Evolutionary conservation across 2,888 invertebrate species (phyloP).

Genomic region (Diaphora mendica): DNA sequence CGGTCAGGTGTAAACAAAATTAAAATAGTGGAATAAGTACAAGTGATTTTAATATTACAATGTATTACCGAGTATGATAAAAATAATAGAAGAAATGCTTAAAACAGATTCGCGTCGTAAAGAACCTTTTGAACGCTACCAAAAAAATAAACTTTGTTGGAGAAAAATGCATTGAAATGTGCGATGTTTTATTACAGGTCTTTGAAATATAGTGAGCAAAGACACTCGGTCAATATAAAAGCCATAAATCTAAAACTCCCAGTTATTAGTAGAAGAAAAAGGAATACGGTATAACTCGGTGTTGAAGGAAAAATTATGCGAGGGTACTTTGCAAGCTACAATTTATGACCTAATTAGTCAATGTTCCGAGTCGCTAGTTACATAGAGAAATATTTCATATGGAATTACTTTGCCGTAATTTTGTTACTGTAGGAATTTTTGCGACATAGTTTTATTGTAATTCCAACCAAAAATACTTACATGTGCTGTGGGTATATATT

Average conservation of each 20-base stretch:
- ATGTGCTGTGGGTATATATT: background rate
- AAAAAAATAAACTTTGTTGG: too few relatives aligned
- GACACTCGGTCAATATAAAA: background rate
- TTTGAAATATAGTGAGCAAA: background rate
- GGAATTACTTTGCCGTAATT: conserved; percentile 14
- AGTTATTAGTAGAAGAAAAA: conserved; percentile 32
- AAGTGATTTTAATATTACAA: too few relatives aligned
- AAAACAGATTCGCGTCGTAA: too few relatives aligned
- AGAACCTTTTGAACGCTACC: too few relatives aligned
- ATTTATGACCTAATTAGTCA: conserved; percentile 51
- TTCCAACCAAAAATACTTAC: background rate
- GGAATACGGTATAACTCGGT: conserved; percentile 21
- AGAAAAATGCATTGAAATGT: too few relatives aligned
- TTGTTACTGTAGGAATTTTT: conserved; percentile 5
- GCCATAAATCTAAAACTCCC: conserved; percentile 1
- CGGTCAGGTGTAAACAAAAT: too few relatives aligned
- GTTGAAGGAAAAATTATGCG: conserved; percentile 37
- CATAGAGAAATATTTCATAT: conserved; percentile 31
- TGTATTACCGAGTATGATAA: too few relatives aligned
- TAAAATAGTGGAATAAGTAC: too few relatives aligned
- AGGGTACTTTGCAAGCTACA: conserved; percentile 35
- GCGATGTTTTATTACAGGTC: background rate
- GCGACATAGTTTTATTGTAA: conserved; percentile 4
- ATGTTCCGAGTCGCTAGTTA: conserved; percentile 34
- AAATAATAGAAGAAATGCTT: too few relatives aligned